A percentile compares a stretch with the other conserved stretches of the same genome.
Evolutionary conservation across 1,140 invertebrate species (phyloP).

Genomic region (Pseudomyrmex cubaensis): DNA sequence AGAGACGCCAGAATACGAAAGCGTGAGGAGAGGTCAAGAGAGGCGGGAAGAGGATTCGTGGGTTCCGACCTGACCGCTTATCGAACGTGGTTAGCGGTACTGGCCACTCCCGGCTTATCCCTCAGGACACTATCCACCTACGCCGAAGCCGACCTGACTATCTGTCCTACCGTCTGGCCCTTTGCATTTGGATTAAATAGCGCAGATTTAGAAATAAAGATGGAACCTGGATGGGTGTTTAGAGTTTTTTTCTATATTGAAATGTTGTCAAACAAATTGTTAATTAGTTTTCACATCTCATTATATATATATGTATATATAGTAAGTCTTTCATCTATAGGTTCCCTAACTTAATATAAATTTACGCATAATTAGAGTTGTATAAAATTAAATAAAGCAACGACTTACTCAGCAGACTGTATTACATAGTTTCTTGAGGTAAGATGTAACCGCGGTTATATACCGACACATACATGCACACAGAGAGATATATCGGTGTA

Average conservation of each 20-base stretch:
- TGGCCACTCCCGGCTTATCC: constrained; percentile 74
- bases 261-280: not conserved
- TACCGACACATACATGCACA: not conserved
- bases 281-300: not conserved
- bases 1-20: constrained; percentile 64
- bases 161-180: constrained; percentile 54
- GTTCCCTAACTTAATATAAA: not conserved
- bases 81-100: constrained; percentile 72
- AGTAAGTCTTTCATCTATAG: not conserved
- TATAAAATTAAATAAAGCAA: constrained; percentile 14
- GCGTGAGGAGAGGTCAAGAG: constrained; percentile 31
- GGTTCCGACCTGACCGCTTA: constrained; percentile 73
- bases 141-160: constrained; percentile 67
- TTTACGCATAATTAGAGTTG: not conserved
- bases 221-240: constrained; percentile 25
- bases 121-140: constrained; percentile 66
- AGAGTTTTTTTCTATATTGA: not conserved
- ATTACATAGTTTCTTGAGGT: constrained; percentile 38
- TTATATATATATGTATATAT: no score
- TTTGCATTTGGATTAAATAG: constrained; percentile 58
- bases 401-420: not conserved
- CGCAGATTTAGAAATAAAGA: constrained; percentile 34
- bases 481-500: constrained; percentile 20
- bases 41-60: constrained; percentile 50
- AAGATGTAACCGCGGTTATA: constrained; percentile 33